Evolutionary conservation across 30 jellyfish, hydroid and myxozoan genomes (phyloP).

Genomic region (Pelagia noctiluca): DNA sequence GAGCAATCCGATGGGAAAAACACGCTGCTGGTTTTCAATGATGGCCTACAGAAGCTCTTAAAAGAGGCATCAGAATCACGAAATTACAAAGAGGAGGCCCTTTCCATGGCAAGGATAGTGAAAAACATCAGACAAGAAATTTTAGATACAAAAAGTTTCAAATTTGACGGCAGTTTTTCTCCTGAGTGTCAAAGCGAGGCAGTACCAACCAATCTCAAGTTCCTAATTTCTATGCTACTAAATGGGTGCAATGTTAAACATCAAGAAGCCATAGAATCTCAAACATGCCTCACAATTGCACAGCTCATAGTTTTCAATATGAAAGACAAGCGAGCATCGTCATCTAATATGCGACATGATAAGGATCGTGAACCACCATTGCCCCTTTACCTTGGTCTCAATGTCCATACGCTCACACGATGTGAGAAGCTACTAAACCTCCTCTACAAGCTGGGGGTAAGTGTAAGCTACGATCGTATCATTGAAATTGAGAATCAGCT

Average conservation of each 20-base stretch:
- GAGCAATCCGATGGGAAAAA: not conserved
- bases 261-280: not conserved
- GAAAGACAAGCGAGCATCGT: not conserved
- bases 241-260: not conserved
- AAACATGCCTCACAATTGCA: not conserved
- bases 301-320: not conserved
- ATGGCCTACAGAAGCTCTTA: not conserved
- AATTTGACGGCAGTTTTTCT: not conserved
- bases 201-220: not conserved
- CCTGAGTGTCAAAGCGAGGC: not conserved
- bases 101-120: not conserved
- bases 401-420: not conserved
- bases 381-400: not conserved
- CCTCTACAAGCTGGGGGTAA: conserved; percentile 6
- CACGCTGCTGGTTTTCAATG: not conserved
- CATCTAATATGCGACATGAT: not conserved
- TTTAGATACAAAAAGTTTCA: not conserved
- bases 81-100: not conserved
- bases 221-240: not conserved
- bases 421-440: not conserved
- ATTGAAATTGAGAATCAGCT: not conserved
- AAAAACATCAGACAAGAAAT: conserved; percentile 2
- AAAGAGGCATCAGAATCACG: not conserved
- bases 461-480: conserved; percentile 4
- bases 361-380: not conserved